Percentiles rank a stretch among this genome's conserved stretches.
phyloP scores from a whole-genome alignment of 2,113 vertebrate genomes.

The Pholis gunnellus region DNA sequence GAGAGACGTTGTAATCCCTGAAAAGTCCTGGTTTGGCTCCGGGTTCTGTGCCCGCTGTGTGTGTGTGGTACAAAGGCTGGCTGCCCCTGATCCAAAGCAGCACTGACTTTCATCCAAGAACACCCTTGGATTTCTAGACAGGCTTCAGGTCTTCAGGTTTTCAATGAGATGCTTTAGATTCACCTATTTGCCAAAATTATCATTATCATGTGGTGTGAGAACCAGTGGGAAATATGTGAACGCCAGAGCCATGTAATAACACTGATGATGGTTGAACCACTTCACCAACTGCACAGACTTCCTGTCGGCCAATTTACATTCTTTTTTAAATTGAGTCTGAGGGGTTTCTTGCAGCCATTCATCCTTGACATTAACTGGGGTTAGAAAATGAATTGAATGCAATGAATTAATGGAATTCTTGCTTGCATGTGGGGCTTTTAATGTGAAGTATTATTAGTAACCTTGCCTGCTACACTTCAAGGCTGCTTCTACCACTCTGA shows the following conservation, averaged over 20 bases:
- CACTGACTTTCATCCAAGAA: slow-evolving; percentile 27
- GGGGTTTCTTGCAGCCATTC: not conserved
- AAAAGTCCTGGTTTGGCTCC: slow-evolving; percentile 28
- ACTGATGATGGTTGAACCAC: slow-evolving; percentile 7
- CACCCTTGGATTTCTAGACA: slow-evolving; percentile 26
- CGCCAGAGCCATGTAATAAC: not conserved
- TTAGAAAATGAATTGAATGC: not conserved
- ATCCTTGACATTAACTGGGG: not conserved
- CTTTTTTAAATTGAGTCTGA: not conserved
- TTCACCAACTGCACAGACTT: slow-evolving; percentile 11
- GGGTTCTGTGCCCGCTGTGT: slow-evolving; percentile 30
- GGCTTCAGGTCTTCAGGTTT: not conserved
- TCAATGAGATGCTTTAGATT: not conserved
- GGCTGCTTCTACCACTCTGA: not conserved
- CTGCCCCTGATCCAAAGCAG: slow-evolving; percentile 28
- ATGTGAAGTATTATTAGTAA: not conserved
- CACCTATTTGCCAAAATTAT: not conserved
- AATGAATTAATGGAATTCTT: not conserved
- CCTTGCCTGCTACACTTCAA: not conserved
- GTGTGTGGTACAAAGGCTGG: slow-evolving; percentile 22
- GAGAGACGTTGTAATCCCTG: slow-evolving; percentile 44
- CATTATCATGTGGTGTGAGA: not conserved
- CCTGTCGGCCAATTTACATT: not conserved
- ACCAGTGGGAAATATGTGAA: not conserved
- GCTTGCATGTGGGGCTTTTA: slow-evolving; percentile 1